These are phyloP conservation scores for Trematomus bernacchii DNA, from an alignment of 2,797 vertebrate species.

Conservation along the genomic window DNA sequence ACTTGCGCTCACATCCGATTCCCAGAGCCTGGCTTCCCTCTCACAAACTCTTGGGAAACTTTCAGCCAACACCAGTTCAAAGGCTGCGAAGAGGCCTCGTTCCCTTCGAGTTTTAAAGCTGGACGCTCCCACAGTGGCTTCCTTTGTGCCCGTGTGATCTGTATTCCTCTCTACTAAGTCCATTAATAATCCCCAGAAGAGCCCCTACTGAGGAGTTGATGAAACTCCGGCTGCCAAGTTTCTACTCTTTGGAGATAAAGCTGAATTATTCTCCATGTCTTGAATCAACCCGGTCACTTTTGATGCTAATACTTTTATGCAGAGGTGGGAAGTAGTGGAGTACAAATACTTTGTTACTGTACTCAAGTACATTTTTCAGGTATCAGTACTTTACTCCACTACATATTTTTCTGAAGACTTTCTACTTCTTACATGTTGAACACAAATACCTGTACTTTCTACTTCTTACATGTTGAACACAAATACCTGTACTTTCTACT, in stretches of 20 bases:
- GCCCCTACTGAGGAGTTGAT: constrained; percentile 33
- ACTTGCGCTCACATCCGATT: constrained; percentile 50
- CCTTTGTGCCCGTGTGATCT: constrained; percentile 78
- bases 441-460: too few relatives aligned
- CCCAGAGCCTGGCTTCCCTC: constrained; percentile 59
- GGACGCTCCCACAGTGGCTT: constrained; percentile 78
- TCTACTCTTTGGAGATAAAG: background rate
- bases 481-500: too few relatives aligned
- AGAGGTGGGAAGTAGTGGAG: too few relatives aligned
- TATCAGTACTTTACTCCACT: too few relatives aligned
- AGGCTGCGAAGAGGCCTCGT: constrained; percentile 69
- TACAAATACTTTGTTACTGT: too few relatives aligned
- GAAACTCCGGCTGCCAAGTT: constrained; percentile 48
- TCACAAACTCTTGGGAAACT: constrained; percentile 74
- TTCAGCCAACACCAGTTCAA: constrained; percentile 72
- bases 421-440: too few relatives aligned
- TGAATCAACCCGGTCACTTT: constrained; percentile 16
- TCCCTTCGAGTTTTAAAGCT: constrained; percentile 65
- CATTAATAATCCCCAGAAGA: constrained; percentile 37
- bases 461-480: too few relatives aligned
- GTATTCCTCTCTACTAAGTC: constrained; percentile 71
- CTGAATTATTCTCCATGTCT: background rate
- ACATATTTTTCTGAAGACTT: too few relatives aligned
- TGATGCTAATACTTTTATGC: too few relatives aligned
- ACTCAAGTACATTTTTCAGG: too few relatives aligned